A percentile compares a stretch with the other conserved stretches of the same genome.
phyloP scores from a whole-genome alignment of 2,113 vertebrate genomes.

The Gobio gobio region DNA sequence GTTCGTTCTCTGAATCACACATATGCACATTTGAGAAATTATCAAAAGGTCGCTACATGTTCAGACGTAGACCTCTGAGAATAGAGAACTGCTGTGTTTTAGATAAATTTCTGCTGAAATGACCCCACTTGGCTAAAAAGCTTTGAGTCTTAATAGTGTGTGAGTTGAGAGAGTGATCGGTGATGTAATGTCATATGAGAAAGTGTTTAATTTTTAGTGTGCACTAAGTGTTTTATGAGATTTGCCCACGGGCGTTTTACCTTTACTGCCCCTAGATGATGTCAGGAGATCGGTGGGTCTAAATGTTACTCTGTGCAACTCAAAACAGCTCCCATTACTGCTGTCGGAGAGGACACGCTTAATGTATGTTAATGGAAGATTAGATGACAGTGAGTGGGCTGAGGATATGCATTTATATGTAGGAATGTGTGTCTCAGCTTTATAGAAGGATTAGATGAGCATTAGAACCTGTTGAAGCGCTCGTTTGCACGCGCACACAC shows the following conservation, averaged over 20 bases:
- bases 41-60: neutral
- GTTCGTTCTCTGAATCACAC: no score
- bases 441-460: neutral
- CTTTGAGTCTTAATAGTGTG: slow-evolving; percentile 39
- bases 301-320: slow-evolving; percentile 8
- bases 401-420: slow-evolving; percentile 1
- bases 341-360: slow-evolving; percentile 11
- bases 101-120: neutral
- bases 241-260: slow-evolving; percentile 37
- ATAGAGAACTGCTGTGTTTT: neutral
- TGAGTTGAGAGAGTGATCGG: slow-evolving; percentile 54
- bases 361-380: slow-evolving; percentile 41
- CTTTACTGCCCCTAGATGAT: slow-evolving; percentile 44
- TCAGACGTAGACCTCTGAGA: neutral
- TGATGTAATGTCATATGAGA: slow-evolving; percentile 6
- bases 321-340: slow-evolving; percentile 24
- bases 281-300: slow-evolving; percentile 4
- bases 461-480: neutral
- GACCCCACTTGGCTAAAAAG: neutral
- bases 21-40: no score
- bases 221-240: slow-evolving; percentile 38
- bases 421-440: slow-evolving; percentile 2
- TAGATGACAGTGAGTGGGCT: neutral
- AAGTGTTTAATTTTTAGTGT: slow-evolving; percentile 48
- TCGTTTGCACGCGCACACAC: neutral